A percentile compares a stretch with the other conserved stretches of the same genome.
These are phyloP conservation scores for Moxostoma hubbsi DNA, from an alignment of 2,797 vertebrate genomes.

Conservation along the genomic window DNA sequence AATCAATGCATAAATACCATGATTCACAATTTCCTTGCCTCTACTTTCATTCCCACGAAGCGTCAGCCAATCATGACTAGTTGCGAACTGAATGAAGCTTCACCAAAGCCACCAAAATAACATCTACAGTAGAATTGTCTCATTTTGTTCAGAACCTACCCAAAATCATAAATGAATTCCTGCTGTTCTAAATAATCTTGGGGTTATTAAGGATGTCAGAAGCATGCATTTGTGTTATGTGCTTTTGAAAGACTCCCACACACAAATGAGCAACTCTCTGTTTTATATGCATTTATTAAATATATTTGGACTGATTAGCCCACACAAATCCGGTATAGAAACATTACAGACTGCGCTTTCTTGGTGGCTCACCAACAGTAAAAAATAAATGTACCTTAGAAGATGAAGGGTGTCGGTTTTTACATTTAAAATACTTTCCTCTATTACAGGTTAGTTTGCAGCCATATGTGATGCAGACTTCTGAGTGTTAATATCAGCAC, in stretches of 20 bases:
- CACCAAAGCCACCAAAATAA: constrained; percentile 5
- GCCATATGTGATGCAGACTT: too few relatives aligned
- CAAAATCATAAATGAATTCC: not conserved
- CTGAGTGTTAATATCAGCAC: too few relatives aligned
- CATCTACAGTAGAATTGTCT: not conserved
- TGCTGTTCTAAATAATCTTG: constrained; percentile 22
- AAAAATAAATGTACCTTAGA: too few relatives aligned
- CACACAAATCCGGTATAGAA: constrained; percentile 8
- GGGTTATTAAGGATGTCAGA: constrained; percentile 21
- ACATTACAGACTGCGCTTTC: not conserved
- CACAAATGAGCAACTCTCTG: constrained; percentile 4
- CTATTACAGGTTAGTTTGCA: too few relatives aligned
- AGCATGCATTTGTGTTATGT: constrained; percentile 1
- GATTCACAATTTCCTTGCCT: not conserved
- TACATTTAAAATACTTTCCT: too few relatives aligned
- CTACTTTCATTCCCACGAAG: not conserved
- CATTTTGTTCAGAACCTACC: constrained; percentile 6
- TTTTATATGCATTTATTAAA: constrained; percentile 36
- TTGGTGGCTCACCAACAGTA: too few relatives aligned
- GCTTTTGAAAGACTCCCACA: constrained; percentile 36
- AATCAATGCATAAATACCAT: constrained; percentile 3
- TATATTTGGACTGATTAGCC: constrained; percentile 26
- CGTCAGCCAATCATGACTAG: constrained; percentile 23
- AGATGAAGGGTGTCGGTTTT: too few relatives aligned
- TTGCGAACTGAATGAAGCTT: constrained; percentile 38